Evolutionary conservation across 2,113 vertebrate species (phyloP).

Genomic region (Nerophis lumbriciformis): DNA sequence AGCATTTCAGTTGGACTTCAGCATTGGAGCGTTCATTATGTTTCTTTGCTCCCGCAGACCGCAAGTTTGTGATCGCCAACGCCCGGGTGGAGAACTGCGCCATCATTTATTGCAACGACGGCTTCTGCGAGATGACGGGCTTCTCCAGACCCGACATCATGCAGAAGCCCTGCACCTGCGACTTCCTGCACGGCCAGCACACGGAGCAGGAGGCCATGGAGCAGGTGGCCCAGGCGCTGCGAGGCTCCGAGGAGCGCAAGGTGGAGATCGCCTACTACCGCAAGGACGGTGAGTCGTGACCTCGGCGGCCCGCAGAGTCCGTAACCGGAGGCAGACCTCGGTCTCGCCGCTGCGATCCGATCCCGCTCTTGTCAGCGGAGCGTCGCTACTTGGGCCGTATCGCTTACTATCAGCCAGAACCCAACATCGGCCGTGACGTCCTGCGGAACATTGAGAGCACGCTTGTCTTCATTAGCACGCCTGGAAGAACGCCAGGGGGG

Average conservation of each 20-base stretch:
- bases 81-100: slow-evolving; percentile 97
- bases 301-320: slow-evolving; percentile 8
- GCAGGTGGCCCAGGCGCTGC: slow-evolving; percentile 87
- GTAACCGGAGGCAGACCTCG: slow-evolving; percentile 19
- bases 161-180: slow-evolving; percentile 96
- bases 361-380: neutral
- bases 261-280: slow-evolving; percentile 96
- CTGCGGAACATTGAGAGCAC: neutral
- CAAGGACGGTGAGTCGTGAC: slow-evolving; percentile 87
- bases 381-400: neutral
- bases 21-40: neutral
- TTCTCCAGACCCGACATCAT: slow-evolving; percentile 97
- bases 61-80: slow-evolving; percentile 99
- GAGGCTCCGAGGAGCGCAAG: slow-evolving; percentile 94
- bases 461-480: neutral
- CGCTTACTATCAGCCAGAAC: slow-evolving; percentile 3
- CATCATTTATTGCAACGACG: slow-evolving; percentile 98
- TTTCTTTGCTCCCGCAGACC: slow-evolving; percentile 76
- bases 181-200: slow-evolving; percentile 93
- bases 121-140: slow-evolving; percentile 98
- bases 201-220: slow-evolving; percentile 87
- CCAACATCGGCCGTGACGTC: slow-evolving; percentile 1
- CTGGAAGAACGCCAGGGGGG: no score
- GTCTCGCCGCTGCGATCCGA: slow-evolving; percentile 3
- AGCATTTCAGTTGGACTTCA: neutral